These are phyloP conservation scores for Brotula barbata DNA, from an alignment of 2,797 vertebrate genomes.

Conservation along the genomic window DNA sequence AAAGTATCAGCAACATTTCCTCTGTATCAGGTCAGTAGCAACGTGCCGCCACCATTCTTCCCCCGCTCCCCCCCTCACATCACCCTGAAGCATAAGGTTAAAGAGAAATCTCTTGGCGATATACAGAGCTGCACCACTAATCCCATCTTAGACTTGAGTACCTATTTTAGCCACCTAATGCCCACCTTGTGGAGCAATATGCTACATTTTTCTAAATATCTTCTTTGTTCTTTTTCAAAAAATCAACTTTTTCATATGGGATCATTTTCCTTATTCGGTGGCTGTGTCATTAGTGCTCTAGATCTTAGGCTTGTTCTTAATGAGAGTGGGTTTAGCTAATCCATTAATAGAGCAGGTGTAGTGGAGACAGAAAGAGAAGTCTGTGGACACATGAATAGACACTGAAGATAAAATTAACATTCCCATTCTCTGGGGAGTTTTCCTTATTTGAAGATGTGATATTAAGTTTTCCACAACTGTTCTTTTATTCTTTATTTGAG, in stretches of 20 bases:
- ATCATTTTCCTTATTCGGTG: too few relatives aligned
- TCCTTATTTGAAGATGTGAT: not conserved
- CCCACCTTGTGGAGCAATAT: constrained; percentile 52
- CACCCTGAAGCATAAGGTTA: constrained; percentile 59
- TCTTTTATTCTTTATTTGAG: too few relatives aligned
- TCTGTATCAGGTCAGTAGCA: constrained; percentile 13
- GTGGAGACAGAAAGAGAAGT: constrained; percentile 34
- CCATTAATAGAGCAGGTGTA: constrained; percentile 35
- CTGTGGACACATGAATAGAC: not conserved
- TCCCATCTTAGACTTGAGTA: constrained; percentile 75
- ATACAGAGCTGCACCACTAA: constrained; percentile 70
- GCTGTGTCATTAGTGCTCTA: constrained; percentile 19
- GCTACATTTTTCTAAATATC: too few relatives aligned
- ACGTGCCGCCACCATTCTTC: constrained; percentile 3
- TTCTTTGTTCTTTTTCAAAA: too few relatives aligned
- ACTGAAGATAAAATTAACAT: constrained; percentile 10
- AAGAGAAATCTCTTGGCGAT: constrained; percentile 75
- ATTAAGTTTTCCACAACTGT: too few relatives aligned
- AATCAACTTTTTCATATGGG: too few relatives aligned
- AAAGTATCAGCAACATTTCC: constrained; percentile 24
- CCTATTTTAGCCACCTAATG: constrained; percentile 72
- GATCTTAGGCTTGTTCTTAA: constrained; percentile 34
- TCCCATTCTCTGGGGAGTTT: not conserved
- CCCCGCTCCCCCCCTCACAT: constrained; percentile 9
- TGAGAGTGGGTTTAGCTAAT: constrained; percentile 36